Base-by-base conservation (phyloP, 2,888 invertebrate species). In the Diploptera punctata region DNA sequence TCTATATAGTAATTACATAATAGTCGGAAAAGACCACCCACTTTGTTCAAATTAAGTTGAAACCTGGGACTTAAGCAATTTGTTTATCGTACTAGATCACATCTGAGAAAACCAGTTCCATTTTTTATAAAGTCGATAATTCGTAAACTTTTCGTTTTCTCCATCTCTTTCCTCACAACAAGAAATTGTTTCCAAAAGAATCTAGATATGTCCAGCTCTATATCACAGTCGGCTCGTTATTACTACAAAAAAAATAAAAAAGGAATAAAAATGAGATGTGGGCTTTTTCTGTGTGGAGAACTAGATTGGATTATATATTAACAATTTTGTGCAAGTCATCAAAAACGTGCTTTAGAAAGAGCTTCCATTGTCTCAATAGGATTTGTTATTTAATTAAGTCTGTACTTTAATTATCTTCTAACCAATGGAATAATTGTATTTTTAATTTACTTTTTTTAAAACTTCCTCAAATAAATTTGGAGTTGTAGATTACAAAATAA, bases 301-400 rank as follows among this genome's bases (percentile, higher is more conserved):
- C 52, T 52, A 24, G 24, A 52, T 13, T 57, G 57, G 57, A 57
- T 57, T 57, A 57, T 57, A 57, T 29, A 57, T 26, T 57, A 57
- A 57, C 21, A 57, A 31, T 29, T 57, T 57, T 57, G 7, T 57
- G 31, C 57, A 57, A 57, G 57, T 57, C 57, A 57, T 57, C 57
- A 57, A 2, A 57, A 29, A 57, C 16, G 29, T 24, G 29, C 24
- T 29, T 29, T 52, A 19, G 19, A 52, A 21, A 52, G 19, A 4
- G 24, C 24, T 3, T 21, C 29, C 0, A 31, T 7, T 57, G 57
- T 57, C 29, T 9, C 52, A 52, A 24, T 26, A 13, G 24, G 52
- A 24, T 52, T 57, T 24, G 31, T 57, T 57, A 52, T 52, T 52
- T 52, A 52, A 52, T 52, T 52, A 52, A 57, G 57, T 0, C 2